Base-by-base conservation (phyloP, 2,797 vertebrate species). In the Picus viridis region DNA sequence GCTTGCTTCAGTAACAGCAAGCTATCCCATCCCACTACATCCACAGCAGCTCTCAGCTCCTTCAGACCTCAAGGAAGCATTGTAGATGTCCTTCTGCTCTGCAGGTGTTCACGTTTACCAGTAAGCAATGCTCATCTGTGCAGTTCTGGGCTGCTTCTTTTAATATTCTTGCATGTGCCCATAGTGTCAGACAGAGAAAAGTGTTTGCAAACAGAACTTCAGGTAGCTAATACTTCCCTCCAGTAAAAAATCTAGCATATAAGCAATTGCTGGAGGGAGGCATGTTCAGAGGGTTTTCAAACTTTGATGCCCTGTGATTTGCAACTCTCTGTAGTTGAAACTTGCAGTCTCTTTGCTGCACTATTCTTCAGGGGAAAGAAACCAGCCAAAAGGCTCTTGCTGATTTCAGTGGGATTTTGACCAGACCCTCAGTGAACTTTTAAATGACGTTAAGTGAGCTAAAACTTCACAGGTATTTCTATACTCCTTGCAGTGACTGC, bases 271-370 rank as follows among this genome's bases (percentile, higher is more conserved):
- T 95, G 79, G 76, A 94, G 94, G 93, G 87, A 87, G 90, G 76
- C n/a, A 81, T 15, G 29, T 95, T 96, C 95, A 94, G 92, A 96
- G 72, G 45, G 27, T 89, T 81, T 88, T 65, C 89, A 83, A 83
- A 92, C 95, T 96, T 96, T 95, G 95, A 96, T 95, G 89, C 79
- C 82, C 82, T 74, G 65, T 87, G 89, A 94, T 95, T 95, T 92
- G 87, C 89, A 95, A 3, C 45, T 86, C 90, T 96, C 90, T 96
- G 94, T 96, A 96, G 93, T 45, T 62, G 84, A 65, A 90, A 89
- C 76, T 89, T 53, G 67, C 79, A 74, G 69, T 19, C 84, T 88
- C 1, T 94, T 88, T 86, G 82, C 92, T 87, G 65, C 36, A 30
- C 65, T 65, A 12, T 47, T 72, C 89, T 74, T 89, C 76, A 12